phyloP scores from a whole-genome alignment of 2,888 invertebrate species.

The Belgica antarctica region DNA sequence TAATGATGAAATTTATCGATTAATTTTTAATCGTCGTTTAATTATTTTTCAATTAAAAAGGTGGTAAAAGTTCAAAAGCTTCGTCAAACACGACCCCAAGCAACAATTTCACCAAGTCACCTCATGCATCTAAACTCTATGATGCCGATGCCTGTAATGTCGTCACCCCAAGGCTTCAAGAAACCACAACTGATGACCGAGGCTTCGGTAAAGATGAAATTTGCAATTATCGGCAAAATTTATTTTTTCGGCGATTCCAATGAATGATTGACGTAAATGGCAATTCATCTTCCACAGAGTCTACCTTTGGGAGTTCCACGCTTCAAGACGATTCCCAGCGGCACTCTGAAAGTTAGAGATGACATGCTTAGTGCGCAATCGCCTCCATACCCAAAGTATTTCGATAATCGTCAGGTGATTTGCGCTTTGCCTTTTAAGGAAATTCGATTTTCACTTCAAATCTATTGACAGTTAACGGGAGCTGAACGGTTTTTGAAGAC shows the following conservation, averaged over 20 bases:
- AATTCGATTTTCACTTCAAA: not conserved
- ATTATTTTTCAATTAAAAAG: not conserved
- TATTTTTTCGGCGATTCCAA: not conserved
- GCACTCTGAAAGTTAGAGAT: constrained; percentile 47
- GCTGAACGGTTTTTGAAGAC: constrained; percentile 1
- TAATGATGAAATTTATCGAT: not conserved
- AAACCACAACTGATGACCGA: constrained; percentile 30
- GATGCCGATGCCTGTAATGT: constrained; percentile 4
- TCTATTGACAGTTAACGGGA: not conserved
- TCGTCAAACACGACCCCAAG: not conserved
- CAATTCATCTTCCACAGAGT: constrained; percentile 46
- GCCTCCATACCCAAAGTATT: not conserved
- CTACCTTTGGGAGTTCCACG: constrained; percentile 69
- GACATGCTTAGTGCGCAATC: not conserved
- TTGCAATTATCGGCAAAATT: no score
- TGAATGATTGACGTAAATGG: constrained; percentile 9
- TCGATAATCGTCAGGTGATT: constrained; percentile 13
- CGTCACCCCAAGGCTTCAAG: not conserved
- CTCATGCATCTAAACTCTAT: not conserved
- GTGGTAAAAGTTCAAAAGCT: not conserved
- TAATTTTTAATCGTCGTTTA: no score
- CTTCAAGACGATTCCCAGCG: constrained; percentile 74
- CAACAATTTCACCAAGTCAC: constrained; percentile 10
- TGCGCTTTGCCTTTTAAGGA: not conserved
- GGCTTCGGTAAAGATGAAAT: constrained; percentile 4